Evolutionary conservation across 2,888 invertebrate genomes (phyloP).

Genomic region (Anaspis maculata): DNA sequence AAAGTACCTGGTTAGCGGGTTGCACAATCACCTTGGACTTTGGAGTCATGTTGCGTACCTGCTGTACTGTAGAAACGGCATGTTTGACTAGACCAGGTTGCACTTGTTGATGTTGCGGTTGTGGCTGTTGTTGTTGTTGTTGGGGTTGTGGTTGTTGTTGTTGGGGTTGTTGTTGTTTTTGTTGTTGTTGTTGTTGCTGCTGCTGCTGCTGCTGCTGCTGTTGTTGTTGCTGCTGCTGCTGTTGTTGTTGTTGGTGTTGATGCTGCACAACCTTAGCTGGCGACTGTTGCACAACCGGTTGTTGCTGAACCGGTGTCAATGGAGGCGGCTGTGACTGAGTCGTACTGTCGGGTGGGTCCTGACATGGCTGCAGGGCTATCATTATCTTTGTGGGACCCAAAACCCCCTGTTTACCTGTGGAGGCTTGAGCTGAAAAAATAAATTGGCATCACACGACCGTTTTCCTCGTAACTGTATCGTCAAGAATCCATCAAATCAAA

Average conservation of each 20-base stretch:
- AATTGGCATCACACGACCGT: too few species aligned
- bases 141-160: constrained; percentile 8
- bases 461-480: too few species aligned
- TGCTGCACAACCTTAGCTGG: too few species aligned
- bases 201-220: too few species aligned
- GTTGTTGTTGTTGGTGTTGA: too few species aligned
- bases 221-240: too few species aligned
- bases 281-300: constrained; percentile 2
- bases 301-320: constrained; percentile 44
- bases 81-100: constrained; percentile 11
- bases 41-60: constrained; percentile 37
- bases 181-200: too few species aligned
- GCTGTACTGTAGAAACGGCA: constrained; percentile 23
- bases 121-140: constrained; percentile 8
- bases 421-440: constrained; percentile 75
- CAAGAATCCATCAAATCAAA: too few species aligned
- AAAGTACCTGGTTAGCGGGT: constrained; percentile 29
- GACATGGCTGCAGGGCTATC: constrained; percentile 71
- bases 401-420: constrained; percentile 77
- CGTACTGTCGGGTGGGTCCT: constrained; percentile 11
- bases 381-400: constrained; percentile 81
- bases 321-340: constrained; percentile 43
- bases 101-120: constrained; percentile 7
- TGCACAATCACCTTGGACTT: constrained; percentile 36
- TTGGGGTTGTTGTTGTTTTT: too few species aligned